A percentile compares a stretch with the other conserved stretches of the same genome.
Evolutionary conservation across 2,888 invertebrate genomes (phyloP).

Genomic region (Iphiclides podalirius): DNA sequence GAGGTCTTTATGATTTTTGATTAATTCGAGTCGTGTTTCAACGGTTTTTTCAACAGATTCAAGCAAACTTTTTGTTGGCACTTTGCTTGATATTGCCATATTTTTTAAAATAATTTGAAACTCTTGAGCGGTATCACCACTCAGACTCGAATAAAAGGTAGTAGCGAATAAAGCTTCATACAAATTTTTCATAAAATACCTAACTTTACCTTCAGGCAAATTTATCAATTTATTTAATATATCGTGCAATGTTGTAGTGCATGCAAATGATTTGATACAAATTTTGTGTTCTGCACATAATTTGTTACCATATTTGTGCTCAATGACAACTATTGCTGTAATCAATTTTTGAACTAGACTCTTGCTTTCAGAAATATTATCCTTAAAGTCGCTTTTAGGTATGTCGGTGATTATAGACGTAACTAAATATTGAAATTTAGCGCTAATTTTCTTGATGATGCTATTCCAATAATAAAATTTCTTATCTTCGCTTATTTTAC

Average conservation of each 20-base stretch:
- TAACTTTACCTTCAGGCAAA: constrained; percentile 37
- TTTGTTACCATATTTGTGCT: constrained; percentile 44
- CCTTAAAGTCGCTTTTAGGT: background rate
- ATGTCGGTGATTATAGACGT: constrained; percentile 21
- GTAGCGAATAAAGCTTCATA: constrained; percentile 37
- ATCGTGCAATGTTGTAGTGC: constrained; percentile 42
- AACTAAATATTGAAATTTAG: constrained; percentile 46
- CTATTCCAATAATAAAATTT: constrained; percentile 44
- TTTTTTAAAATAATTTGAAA: constrained; percentile 56
- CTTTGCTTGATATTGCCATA: constrained; percentile 47
- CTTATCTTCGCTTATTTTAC: constrained; percentile 35
- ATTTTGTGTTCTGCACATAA: constrained; percentile 46
- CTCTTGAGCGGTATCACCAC: constrained; percentile 42
- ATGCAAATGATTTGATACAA: constrained; percentile 44
- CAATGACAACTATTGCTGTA: constrained; percentile 42
- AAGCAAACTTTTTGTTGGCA: constrained; percentile 46
- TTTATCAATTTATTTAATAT: constrained; percentile 39
- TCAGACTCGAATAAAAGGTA: constrained; percentile 42
- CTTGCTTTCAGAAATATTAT: constrained; percentile 30
- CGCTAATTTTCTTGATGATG: constrained; percentile 51
- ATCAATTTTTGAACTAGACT: constrained; percentile 38
- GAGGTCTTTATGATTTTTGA: constrained; percentile 28
- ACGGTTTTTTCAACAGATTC: constrained; percentile 41
- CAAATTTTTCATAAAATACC: constrained; percentile 39
- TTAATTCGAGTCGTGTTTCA: constrained; percentile 37